These are phyloP conservation scores for Goniozus legneri DNA, from an alignment of 1,140 invertebrate genomes.

Conservation along the genomic window DNA sequence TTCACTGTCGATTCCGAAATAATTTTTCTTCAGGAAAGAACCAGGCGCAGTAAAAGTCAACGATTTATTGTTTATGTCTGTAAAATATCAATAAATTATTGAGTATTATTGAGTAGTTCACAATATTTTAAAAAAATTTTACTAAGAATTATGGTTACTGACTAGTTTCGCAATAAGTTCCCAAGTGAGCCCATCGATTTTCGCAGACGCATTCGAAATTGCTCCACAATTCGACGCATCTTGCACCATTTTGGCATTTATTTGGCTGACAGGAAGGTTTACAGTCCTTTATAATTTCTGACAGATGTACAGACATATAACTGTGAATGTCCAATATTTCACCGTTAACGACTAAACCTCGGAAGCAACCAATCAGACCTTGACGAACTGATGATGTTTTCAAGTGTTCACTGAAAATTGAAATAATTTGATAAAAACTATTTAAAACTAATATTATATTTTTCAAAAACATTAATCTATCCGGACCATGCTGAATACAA, in stretches of 20 bases:
- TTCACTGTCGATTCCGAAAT: slow-evolving; percentile 61
- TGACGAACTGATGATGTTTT: slow-evolving; percentile 77
- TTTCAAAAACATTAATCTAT: slow-evolving; percentile 1
- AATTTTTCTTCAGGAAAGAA: slow-evolving; percentile 76
- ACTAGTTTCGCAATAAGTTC: slow-evolving; percentile 87
- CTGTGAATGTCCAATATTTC: slow-evolving; percentile 87
- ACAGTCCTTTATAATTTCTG: slow-evolving; percentile 88
- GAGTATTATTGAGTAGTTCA: too few species aligned
- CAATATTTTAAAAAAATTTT: too few species aligned
- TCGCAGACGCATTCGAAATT: slow-evolving; percentile 86
- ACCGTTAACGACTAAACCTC: slow-evolving; percentile 86
- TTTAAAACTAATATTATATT: too few species aligned
- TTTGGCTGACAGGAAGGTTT: slow-evolving; percentile 91
- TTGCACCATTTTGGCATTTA: slow-evolving; percentile 86
- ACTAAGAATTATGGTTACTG: slow-evolving; percentile 41
- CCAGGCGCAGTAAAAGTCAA: slow-evolving; percentile 81
- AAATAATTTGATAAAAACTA: slow-evolving; percentile 3
- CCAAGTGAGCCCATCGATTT: slow-evolving; percentile 87
- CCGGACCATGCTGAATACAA: neutral
- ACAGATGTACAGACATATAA: slow-evolving; percentile 88
- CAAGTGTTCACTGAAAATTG: slow-evolving; percentile 66
- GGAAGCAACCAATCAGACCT: slow-evolving; percentile 89
- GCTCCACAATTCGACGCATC: slow-evolving; percentile 89
- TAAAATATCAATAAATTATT: too few species aligned
- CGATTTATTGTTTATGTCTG: slow-evolving; percentile 87